These are phyloP conservation scores for Rhimphoctona megacephalus DNA, from an alignment of 2,888 invertebrate species.

Conservation along the genomic window DNA sequence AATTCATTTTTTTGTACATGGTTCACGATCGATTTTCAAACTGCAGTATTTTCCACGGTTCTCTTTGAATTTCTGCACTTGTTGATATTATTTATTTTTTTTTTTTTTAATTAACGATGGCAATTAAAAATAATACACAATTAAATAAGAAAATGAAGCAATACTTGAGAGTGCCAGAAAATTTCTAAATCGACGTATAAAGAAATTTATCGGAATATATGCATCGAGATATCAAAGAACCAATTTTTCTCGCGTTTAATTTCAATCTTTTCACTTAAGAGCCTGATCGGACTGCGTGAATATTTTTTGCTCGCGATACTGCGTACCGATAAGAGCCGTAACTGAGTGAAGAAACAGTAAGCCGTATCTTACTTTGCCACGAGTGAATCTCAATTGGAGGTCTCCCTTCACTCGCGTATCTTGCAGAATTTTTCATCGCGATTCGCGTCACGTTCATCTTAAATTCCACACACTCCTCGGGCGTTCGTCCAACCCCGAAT, in stretches of 20 bases:
- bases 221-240: slow-evolving; percentile 23
- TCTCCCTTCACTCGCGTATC: slow-evolving; percentile 50
- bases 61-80: too few relatives aligned
- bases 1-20: too few relatives aligned
- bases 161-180: not conserved
- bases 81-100: not conserved
- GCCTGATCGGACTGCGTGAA: slow-evolving; percentile 52
- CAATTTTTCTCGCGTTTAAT: slow-evolving; percentile 51
- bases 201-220: slow-evolving; percentile 12
- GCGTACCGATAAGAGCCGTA: slow-evolving; percentile 33
- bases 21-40: too few relatives aligned
- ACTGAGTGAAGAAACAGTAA: slow-evolving; percentile 43
- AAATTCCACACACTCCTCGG: slow-evolving; percentile 66
- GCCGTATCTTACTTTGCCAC: slow-evolving; percentile 53
- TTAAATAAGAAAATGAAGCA: not conserved
- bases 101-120: not conserved
- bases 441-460: slow-evolving; percentile 68
- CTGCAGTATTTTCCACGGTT: too few relatives aligned
- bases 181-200: not conserved
- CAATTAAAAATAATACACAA: not conserved
- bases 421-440: slow-evolving; percentile 53
- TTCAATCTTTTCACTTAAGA: slow-evolving; percentile 37
- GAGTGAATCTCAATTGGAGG: slow-evolving; percentile 63
- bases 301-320: slow-evolving; percentile 51
- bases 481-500: slow-evolving; percentile 66